These are phyloP conservation scores for Meiosimyza platycephala DNA, from an alignment of 2,888 invertebrate genomes.

Conservation along the genomic window DNA sequence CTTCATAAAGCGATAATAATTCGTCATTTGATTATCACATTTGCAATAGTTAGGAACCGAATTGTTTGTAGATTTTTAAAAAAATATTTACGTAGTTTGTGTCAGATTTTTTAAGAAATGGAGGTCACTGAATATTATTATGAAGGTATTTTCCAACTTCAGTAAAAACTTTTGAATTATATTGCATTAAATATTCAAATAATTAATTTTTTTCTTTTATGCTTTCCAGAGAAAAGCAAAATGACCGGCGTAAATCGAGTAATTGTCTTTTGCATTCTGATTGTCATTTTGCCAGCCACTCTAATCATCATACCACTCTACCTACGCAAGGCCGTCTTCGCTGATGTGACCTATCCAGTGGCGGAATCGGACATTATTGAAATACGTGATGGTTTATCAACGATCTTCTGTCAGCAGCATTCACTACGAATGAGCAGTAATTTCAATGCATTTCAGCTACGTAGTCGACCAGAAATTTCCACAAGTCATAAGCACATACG, in stretches of 20 bases:
- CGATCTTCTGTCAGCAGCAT: constrained; percentile 84
- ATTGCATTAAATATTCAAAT: not conserved
- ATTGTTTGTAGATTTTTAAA: constrained; percentile 23
- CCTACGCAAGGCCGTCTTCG: constrained; percentile 80
- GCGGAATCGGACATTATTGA: constrained; percentile 88
- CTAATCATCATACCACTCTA: constrained; percentile 83
- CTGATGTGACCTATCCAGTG: constrained; percentile 81
- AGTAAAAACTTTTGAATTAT: too few relatives aligned
- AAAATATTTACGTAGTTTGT: not conserved
- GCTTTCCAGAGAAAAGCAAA: constrained; percentile 73
- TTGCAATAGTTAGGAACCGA: constrained; percentile 29
- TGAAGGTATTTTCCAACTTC: constrained; percentile 52
- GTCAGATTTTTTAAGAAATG: constrained; percentile 42
- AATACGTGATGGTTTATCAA: constrained; percentile 84
- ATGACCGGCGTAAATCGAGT: constrained; percentile 86
- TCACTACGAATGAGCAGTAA: constrained; percentile 79
- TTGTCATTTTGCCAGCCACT: constrained; percentile 79
- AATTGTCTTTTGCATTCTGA: constrained; percentile 80
- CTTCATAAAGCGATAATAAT: constrained; percentile 22
- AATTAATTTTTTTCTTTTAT: not conserved
- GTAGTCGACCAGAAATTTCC: constrained; percentile 77
- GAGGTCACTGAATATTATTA: constrained; percentile 60
- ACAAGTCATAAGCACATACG: constrained; percentile 79
- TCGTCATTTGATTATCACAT: constrained; percentile 41
- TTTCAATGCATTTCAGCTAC: constrained; percentile 80